Evolutionary conservation across 2,797 vertebrate genomes (phyloP), one percentile per base, ranked within the genome.

Genomic region (Scleropages formosus): DNA sequence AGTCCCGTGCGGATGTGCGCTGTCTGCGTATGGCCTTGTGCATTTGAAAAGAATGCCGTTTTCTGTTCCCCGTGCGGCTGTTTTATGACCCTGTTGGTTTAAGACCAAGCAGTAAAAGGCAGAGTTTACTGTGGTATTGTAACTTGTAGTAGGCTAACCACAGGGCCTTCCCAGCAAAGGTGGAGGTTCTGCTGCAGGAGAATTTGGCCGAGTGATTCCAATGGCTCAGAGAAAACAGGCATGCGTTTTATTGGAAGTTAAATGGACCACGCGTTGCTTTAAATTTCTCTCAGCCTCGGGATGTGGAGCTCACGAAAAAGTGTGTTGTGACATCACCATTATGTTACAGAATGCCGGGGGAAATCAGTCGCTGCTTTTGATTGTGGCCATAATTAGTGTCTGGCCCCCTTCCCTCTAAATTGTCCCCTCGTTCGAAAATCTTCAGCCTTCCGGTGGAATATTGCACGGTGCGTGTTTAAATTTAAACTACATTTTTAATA

Each of bases 401-500:
- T 20, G 46, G 1, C 26, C 12, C 60, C 60, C 16, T n/a, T 58
- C n/a, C 62, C n/a, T n/a, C 24, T 9, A 53, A 70, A 70, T 51
- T 44, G 65, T n/a, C n/a, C n/a, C n/a, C 31, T 39, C 6, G 31
- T 31, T 39, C 39, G 31, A n/a, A 72, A 60, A 72, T 46, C 18
- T 49, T 18, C 15, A 4, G n/a, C 15, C 18, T 11, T 68, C 8
- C 47, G 39, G 39, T 20, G 44, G n/a, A 20, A 20, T 49, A 68
- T 49, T 68, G 65, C 65, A 47, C n/a, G 27, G 27, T 9, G 39
- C 15, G 16, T 31, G 31, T 65, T 26, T 65, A 31, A 15, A 65
- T 65, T 65, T 65, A 68, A 46, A 49, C 46, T 68, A 68, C 39
- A 68, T 46, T 68, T 65, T 68, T 68, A 68, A 68, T 68, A 65